These are phyloP conservation scores for Nezara viridula DNA, from an alignment of 2,888 invertebrate species.

Conservation along the genomic window DNA sequence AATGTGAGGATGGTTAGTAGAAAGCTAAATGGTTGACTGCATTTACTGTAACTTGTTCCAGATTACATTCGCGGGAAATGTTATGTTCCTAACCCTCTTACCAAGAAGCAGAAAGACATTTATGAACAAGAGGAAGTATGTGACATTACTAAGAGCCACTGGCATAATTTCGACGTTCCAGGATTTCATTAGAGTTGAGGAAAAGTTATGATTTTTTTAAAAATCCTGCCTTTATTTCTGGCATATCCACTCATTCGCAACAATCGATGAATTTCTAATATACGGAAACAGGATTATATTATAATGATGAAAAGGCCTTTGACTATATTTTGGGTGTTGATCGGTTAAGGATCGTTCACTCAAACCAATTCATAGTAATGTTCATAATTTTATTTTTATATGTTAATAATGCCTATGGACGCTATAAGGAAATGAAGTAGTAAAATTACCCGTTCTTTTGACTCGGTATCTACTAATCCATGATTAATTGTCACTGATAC, in stretches of 20 bases:
- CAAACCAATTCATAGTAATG: too few species aligned
- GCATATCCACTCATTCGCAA: too few species aligned
- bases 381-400: too few species aligned
- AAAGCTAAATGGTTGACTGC: slow-evolving; percentile 20
- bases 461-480: too few species aligned
- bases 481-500: too few species aligned
- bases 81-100: not conserved
- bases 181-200: not conserved
- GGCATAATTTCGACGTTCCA: not conserved
- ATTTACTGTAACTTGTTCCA: slow-evolving; percentile 1
- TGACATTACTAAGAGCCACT: not conserved
- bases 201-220: not conserved
- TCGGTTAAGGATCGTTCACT: too few species aligned
- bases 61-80: not conserved
- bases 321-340: too few species aligned
- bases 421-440: not conserved
- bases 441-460: not conserved
- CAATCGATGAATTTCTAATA: too few species aligned
- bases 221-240: too few species aligned
- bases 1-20: not conserved
- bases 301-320: too few species aligned
- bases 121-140: not conserved
- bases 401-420: too few species aligned
- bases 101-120: not conserved
- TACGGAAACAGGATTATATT: too few species aligned